Base-by-base conservation (phyloP, 30 jellyfish, hydroid and myxozoan genomes). In the Haliclystus octoradiatus region DNA sequence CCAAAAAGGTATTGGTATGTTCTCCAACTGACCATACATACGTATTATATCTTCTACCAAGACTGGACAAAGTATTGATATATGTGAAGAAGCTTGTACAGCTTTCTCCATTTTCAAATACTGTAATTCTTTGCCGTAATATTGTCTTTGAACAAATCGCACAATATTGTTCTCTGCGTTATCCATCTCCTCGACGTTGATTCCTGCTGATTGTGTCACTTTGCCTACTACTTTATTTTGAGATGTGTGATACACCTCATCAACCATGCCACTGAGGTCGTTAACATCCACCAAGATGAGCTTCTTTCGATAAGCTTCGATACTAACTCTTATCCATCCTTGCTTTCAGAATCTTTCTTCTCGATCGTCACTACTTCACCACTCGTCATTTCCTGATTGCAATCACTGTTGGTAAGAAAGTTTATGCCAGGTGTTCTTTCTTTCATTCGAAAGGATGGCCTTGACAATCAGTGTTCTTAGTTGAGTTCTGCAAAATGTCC, bases 21-120 rank as follows among this genome's bases (percentile, higher is more conserved):
- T 65, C 62, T 51, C 50, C 29, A 75, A 72, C 24, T 73, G 79
- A 15, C 87, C 87, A 26, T 80, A 79, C 49, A 65, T 80, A 2
- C 73, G n/a, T 24, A 73, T 22, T 28, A 75, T 46, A 51, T 33
- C 87, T 15, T 75, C 68, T n/a, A 12, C 60, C 12, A 22, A 32
- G 23, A 46, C n/a, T 7, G 87, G 81, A 5, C 51, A 63, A 25
- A 75, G 50, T 9, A n/a, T 29, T 14, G 34, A 35, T 26, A 75
- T 25, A 2, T 31, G 23, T 46, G 80, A 52, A 15, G 15, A 31
- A 52, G 30, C 46, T 49, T 62, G 33, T 51, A 60, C 62, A n/a
- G n/a, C n/a, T 29, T 63, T 62, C 2, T 57, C 12, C 2, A 67
- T 33, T 26, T 73, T 61, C 84, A 73, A 52, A 13, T 46, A 23